Evolutionary conservation across 2,797 vertebrate genomes (phyloP).

Genomic region (Momotus momota): DNA sequence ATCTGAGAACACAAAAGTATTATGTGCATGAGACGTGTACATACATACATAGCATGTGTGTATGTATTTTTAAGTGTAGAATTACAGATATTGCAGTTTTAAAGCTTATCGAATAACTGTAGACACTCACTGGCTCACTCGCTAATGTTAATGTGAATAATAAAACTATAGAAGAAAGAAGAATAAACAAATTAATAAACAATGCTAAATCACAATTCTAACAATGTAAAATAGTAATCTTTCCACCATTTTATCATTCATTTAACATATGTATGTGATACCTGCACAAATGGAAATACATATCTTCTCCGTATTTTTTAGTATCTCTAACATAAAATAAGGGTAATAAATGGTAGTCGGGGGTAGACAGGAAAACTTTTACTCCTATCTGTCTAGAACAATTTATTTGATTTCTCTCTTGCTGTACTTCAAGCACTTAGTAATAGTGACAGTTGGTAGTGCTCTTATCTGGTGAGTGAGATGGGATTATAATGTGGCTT

Average conservation of each 20-base stretch:
- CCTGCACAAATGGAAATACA: background rate
- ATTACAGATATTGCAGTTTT: background rate
- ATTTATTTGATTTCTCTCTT: background rate
- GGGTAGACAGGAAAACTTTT: background rate
- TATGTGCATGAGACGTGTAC: background rate
- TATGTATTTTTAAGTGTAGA: background rate
- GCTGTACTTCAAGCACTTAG: background rate
- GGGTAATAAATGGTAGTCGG: accelerated
- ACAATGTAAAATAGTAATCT: background rate
- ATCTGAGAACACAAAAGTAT: background rate
- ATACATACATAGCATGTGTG: accelerated
- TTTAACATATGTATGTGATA: accelerated
- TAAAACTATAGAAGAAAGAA: background rate
- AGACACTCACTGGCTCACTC: background rate
- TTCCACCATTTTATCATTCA: background rate
- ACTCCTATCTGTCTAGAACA: background rate
- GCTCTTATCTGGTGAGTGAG: background rate
- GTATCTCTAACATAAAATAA: background rate
- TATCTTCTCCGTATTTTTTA: background rate
- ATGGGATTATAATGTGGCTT: background rate
- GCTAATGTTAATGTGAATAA: background rate
- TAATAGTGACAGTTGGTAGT: background rate
- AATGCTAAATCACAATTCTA: background rate
- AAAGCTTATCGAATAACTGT: background rate
- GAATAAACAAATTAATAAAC: background rate